phyloP scores from a whole-genome alignment of 2,888 invertebrate genomes.

The Apamea sordens region DNA sequence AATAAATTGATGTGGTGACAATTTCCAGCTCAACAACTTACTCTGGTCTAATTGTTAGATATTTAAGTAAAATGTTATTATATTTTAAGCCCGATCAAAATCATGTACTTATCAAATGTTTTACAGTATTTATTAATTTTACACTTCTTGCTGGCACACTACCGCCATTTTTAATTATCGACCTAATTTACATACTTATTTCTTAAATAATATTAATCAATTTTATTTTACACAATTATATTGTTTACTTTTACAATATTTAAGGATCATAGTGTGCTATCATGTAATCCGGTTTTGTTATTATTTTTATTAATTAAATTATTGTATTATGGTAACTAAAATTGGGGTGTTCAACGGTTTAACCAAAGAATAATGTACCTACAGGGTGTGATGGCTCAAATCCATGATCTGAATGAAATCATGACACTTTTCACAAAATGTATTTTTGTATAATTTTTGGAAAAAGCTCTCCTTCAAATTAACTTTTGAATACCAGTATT shows the following conservation, averaged over 20 bases:
- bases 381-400: conserved; percentile 64
- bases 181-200: conserved; percentile 29
- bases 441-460: conserved; percentile 50
- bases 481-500: conserved; percentile 16
- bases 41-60: conserved; percentile 52
- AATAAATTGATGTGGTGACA: conserved; percentile 20
- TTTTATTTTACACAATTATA: conserved; percentile 19
- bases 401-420: conserved; percentile 58
- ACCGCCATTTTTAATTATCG: conserved; percentile 49
- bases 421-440: conserved; percentile 54
- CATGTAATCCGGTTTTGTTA: background rate
- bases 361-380: conserved; percentile 65
- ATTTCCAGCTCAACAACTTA: conserved; percentile 41
- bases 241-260: conserved; percentile 23
- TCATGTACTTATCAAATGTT: conserved; percentile 55
- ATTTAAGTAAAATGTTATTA: conserved; percentile 44
- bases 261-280: conserved; percentile 11
- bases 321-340: conserved; percentile 24
- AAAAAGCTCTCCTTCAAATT: conserved; percentile 4
- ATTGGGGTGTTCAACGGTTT: conserved; percentile 35
- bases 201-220: conserved; percentile 12
- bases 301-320: background rate
- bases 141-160: conserved; percentile 24
- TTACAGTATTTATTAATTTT: conserved; percentile 31
- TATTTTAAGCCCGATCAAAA: conserved; percentile 54